A percentile compares a stretch with the other conserved stretches of the same genome.
These are phyloP conservation scores for Myotis pilosus DNA, from an alignment of 2,797 vertebrate species.

Conservation along the genomic window DNA sequence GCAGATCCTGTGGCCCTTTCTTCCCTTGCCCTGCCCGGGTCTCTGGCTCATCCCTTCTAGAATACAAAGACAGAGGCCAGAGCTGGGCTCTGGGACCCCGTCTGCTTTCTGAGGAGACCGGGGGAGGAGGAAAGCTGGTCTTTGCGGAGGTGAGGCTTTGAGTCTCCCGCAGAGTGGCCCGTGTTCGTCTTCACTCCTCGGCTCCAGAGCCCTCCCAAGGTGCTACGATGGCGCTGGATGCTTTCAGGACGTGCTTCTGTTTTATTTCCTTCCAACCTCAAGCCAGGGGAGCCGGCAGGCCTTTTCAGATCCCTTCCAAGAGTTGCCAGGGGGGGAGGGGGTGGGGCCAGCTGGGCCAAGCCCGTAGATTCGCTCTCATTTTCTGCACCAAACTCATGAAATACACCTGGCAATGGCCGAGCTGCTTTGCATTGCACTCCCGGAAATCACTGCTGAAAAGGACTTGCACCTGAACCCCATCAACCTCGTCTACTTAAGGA, in stretches of 20 bases:
- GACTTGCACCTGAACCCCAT: conserved; percentile 68
- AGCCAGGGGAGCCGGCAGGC: neutral
- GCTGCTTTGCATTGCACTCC: neutral
- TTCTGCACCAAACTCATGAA: neutral
- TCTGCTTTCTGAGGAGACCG: neutral
- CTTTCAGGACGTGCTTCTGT: neutral
- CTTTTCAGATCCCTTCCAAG: neutral
- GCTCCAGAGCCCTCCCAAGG: neutral
- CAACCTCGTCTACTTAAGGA: conserved; percentile 59
- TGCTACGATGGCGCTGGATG: neutral
- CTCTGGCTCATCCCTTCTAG: neutral
- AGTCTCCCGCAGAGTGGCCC: neutral
- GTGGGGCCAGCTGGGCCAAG: neutral
- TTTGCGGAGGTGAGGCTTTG: neutral
- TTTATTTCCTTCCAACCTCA: neutral
- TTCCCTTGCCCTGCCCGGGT: neutral
- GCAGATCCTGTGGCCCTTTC: neutral
- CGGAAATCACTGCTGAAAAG: neutral
- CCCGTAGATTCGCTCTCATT: neutral
- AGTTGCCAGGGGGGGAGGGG: neutral
- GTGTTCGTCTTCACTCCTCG: neutral
- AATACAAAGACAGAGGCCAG: neutral
- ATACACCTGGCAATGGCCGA: conserved; percentile 12
- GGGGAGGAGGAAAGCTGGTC: neutral
- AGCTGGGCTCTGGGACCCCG: neutral